phyloP scores from a whole-genome alignment of 2,113 vertebrate species.

The Oreotrochilus melanogaster region DNA sequence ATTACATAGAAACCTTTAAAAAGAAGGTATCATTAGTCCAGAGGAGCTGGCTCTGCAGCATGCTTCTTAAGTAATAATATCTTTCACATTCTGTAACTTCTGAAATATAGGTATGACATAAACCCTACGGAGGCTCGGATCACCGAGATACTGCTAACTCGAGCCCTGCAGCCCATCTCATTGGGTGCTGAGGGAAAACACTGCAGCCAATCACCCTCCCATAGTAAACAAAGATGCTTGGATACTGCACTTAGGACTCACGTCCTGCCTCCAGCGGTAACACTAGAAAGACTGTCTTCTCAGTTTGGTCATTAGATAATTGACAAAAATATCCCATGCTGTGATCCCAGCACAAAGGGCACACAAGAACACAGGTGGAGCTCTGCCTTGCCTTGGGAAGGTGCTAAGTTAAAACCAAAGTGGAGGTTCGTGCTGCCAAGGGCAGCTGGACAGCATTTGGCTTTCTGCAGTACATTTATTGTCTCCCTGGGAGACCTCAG shows the following conservation, averaged over 20 bases:
- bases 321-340: slow-evolving; percentile 91
- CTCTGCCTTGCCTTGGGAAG: neutral
- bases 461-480: neutral
- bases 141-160: slow-evolving; percentile 80
- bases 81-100: slow-evolving; percentile 90
- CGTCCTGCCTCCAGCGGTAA: slow-evolving; percentile 84
- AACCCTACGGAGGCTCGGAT: slow-evolving; percentile 86
- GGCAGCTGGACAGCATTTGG: neutral
- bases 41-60: slow-evolving; percentile 85
- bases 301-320: slow-evolving; percentile 85
- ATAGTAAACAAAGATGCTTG: slow-evolving; percentile 84
- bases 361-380: neutral
- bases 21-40: slow-evolving; percentile 81
- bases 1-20: slow-evolving; percentile 81
- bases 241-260: slow-evolving; percentile 76
- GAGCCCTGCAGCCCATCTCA: slow-evolving; percentile 74
- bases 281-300: slow-evolving; percentile 85
- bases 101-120: slow-evolving; percentile 99
- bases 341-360: slow-evolving; percentile 66
- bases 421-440: neutral
- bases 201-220: slow-evolving; percentile 77
- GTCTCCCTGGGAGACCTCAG: neutral
- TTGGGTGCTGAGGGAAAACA: slow-evolving; percentile 76
- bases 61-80: slow-evolving; percentile 87
- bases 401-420: neutral